These are phyloP conservation scores for Aurelia sp. DNA, from an alignment of 30 jellyfish, hydroid and myxozoan species.

Conservation along the genomic window DNA sequence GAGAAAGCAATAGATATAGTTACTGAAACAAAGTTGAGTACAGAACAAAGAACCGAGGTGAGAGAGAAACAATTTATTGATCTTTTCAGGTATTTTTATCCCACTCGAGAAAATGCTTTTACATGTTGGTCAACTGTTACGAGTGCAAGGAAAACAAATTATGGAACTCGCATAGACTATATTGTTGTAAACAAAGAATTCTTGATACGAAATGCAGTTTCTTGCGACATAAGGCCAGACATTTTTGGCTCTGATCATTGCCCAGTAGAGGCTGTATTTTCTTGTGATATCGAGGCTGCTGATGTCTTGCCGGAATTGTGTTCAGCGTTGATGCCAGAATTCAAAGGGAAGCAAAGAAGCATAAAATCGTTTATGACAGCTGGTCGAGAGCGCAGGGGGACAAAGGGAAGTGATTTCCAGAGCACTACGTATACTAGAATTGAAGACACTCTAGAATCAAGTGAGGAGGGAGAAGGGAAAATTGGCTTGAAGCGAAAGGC, in stretches of 20 bases:
- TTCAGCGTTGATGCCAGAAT: conserved; percentile 88
- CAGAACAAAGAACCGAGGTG: too few relatives aligned
- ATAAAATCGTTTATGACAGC: conserved; percentile 63
- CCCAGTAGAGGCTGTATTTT: conserved; percentile 85
- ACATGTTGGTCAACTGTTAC: conserved; percentile 94
- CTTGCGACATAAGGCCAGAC: conserved; percentile 86
- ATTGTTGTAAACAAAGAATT: conserved; percentile 63
- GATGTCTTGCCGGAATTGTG: conserved; percentile 71
- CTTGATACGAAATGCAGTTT: conserved; percentile 9
- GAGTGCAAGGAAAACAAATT: conserved; percentile 92
- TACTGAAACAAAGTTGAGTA: too few relatives aligned
- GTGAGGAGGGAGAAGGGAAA: too few relatives aligned
- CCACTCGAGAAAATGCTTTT: conserved; percentile 73
- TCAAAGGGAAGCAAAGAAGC: conserved; percentile 85
- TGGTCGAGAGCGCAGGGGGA: neutral
- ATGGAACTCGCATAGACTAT: conserved; percentile 96
- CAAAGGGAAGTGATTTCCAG: too few relatives aligned
- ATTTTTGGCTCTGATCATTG: conserved; percentile 97
- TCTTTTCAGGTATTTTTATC: conserved; percentile 82
- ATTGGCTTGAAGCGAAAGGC: conserved; percentile 34
- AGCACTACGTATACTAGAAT: too few relatives aligned
- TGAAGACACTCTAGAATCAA: too few relatives aligned
- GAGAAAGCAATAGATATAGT: too few relatives aligned
- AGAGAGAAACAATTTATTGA: conserved; percentile 53
- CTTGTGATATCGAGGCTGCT: conserved; percentile 42